phyloP scores from a whole-genome alignment of 1,140 invertebrate genomes.

The Heterodera schachtii region DNA sequence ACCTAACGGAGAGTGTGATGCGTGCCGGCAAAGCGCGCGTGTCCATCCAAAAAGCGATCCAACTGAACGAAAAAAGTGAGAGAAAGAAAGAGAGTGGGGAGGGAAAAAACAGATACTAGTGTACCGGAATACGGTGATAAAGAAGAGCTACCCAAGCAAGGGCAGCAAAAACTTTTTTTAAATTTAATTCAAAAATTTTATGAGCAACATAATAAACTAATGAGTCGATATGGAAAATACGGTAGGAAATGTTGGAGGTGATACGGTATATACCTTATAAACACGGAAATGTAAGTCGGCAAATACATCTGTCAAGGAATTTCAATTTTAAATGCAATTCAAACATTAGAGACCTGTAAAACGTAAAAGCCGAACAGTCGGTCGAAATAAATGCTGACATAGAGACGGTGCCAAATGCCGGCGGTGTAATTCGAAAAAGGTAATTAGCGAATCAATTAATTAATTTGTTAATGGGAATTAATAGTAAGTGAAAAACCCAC shows the following conservation, averaged over 20 bases:
- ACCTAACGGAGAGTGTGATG: conserved; percentile 54
- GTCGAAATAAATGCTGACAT: conserved; percentile 60
- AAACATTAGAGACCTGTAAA: conserved; percentile 42
- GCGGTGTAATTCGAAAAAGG: conserved; percentile 57
- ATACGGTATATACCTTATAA: conserved; percentile 44
- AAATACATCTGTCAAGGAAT: conserved; percentile 59
- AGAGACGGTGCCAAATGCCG: conserved; percentile 62
- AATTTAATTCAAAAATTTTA: too few species aligned
- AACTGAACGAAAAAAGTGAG: conserved; percentile 1
- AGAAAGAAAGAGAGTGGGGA: too few species aligned
- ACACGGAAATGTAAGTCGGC: conserved; percentile 63
- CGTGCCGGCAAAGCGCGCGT: conserved; percentile 62
- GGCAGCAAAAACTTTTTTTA: too few species aligned
- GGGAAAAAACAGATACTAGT: too few species aligned
- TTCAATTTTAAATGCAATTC: not conserved
- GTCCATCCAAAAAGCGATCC: conserved; percentile 66
- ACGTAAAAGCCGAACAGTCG: conserved; percentile 65
- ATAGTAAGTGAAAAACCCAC: too few species aligned
- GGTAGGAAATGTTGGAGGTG: too few species aligned
- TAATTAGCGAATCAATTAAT: not conserved
- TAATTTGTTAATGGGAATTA: too few species aligned
- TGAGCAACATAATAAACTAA: too few species aligned
- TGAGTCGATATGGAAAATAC: too few species aligned
- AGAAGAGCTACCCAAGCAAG: too few species aligned
- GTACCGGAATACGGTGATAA: too few species aligned